phyloP scores from a whole-genome alignment of 2,888 invertebrate genomes.

The Drosophila kambysellisi region DNA sequence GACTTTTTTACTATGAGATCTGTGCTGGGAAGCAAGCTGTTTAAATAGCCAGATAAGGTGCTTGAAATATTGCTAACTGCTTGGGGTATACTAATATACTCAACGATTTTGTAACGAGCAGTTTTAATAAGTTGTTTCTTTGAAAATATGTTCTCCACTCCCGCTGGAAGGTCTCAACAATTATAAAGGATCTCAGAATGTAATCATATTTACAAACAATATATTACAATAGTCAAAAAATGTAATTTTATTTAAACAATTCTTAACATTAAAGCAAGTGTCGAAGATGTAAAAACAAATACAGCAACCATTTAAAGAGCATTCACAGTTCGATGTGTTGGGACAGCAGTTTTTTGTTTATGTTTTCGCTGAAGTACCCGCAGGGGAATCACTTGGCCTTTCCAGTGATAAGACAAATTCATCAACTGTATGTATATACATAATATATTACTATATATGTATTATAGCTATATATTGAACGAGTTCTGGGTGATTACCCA shows the following conservation, averaged over 20 bases:
- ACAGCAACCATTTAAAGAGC: constrained; percentile 9
- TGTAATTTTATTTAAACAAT: not conserved
- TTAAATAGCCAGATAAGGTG: constrained; percentile 49
- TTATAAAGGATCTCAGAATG: not conserved
- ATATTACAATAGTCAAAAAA: not conserved
- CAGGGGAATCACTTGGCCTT: constrained; percentile 48
- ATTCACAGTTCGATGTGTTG: constrained; percentile 2
- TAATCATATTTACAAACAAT: not conserved
- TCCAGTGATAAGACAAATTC: constrained; percentile 37
- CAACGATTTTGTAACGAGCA: not conserved
- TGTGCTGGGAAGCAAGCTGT: constrained; percentile 3
- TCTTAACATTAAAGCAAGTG: not conserved
- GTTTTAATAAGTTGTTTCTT: not conserved
- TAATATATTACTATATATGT: constrained; percentile 18
- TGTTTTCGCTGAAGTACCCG: constrained; percentile 49
- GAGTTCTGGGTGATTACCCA: not conserved
- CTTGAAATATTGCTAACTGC: not conserved
- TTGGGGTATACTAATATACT: not conserved
- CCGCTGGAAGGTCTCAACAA: not conserved
- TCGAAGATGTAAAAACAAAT: not conserved
- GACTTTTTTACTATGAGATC: constrained; percentile 28
- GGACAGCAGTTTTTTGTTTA: not conserved
- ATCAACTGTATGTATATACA: constrained; percentile 3
- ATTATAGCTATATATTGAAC: constrained; percentile 24
- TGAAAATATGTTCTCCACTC: not conserved